Conservation (phyloP, 2,888 invertebrate species). For the Amphipoea oculea region DNA sequence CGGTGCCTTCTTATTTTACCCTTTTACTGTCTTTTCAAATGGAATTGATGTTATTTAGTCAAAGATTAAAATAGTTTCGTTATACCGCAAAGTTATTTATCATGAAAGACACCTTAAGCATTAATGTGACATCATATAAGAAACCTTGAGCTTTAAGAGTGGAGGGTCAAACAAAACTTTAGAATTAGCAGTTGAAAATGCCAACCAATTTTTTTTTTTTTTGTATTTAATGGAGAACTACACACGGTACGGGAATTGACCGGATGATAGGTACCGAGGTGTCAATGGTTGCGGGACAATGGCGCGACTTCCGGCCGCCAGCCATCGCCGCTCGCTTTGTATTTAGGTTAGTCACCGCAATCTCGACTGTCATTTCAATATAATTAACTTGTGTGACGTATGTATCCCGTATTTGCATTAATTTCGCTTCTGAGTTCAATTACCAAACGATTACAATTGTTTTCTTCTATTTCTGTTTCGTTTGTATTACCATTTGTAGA, state of each 20-base stretch:
- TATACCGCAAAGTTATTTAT: not conserved
- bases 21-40: slow-evolving; percentile 3
- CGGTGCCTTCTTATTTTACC: slow-evolving; percentile 16
- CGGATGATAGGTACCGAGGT: slow-evolving; percentile 87
- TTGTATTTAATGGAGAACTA: slow-evolving; percentile 46
- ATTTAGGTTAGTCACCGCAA: slow-evolving; percentile 90
- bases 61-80: not conserved
- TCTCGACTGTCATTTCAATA: slow-evolving; percentile 87
- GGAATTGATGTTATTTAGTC: not conserved
- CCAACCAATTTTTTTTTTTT: slow-evolving; percentile 41
- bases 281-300: slow-evolving; percentile 90
- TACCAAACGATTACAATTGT: slow-evolving; percentile 44
- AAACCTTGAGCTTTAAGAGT: not conserved
- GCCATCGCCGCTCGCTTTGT: slow-evolving; percentile 85
- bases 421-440: slow-evolving; percentile 68
- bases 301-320: slow-evolving; percentile 85
- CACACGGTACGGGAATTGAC: slow-evolving; percentile 82
- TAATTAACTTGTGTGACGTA: slow-evolving; percentile 85
- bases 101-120: not conserved
- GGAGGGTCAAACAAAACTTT: not conserved
- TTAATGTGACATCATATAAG: not conserved
- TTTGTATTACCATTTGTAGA: slow-evolving; percentile 6
- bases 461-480: slow-evolving; percentile 2
- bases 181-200: slow-evolving; percentile 8
- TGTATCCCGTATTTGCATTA: slow-evolving; percentile 79